Conservation (phyloP, 2,888 invertebrate species). For the Dione juno region DNA sequence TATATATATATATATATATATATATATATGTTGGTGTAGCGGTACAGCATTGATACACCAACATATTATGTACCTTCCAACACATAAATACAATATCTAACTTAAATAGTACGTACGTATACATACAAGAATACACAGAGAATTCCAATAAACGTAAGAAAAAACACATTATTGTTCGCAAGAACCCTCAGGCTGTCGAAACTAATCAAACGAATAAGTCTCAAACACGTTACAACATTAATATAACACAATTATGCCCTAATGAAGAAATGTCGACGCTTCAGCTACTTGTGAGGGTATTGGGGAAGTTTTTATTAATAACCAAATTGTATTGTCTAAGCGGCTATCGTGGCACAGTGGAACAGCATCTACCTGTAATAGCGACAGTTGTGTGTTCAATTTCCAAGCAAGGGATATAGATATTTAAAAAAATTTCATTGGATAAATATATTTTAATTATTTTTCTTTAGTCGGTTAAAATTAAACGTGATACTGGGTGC, state of each 20-base stretch:
- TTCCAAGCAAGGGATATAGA: neutral
- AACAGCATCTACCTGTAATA: no score
- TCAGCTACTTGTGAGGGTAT: neutral
- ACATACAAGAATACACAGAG: neutral
- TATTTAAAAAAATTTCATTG: no score
- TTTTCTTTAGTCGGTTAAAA: no score
- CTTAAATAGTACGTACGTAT: neutral
- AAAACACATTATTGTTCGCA: neutral
- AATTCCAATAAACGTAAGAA: neutral
- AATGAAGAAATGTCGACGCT: conserved; percentile 1
- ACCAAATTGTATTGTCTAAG: neutral
- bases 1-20: no score
- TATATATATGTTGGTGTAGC: no score
- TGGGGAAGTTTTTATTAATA: neutral
- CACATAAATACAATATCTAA: no score
- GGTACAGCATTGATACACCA: no score
- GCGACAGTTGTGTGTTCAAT: no score
- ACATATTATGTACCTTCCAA: no score
- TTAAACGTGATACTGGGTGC: no score
- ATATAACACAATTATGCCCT: conserved; percentile 7
- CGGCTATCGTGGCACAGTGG: no score
- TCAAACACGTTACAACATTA: neutral
- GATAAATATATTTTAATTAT: no score
- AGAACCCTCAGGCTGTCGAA: conserved; percentile 11
- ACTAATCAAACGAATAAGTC: conserved; percentile 3